Evolutionary conservation across 2,888 invertebrate genomes (phyloP).

Genomic region (Penaeus monodon): DNA sequence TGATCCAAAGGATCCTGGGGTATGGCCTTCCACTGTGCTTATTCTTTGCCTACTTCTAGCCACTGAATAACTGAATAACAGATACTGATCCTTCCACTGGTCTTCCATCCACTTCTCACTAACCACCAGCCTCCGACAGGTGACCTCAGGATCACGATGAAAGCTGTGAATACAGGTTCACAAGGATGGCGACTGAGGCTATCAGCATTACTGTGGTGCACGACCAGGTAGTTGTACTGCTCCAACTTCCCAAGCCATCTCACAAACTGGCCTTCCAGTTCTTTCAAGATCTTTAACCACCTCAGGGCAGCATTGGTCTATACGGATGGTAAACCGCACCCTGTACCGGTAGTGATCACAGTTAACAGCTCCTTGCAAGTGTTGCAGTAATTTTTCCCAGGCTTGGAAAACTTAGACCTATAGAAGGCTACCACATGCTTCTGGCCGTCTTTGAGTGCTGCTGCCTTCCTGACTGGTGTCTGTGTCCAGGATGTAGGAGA

Average conservation of each 20-base stretch:
- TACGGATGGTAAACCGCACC: not conserved
- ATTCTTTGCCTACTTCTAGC: not conserved
- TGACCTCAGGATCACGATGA: not conserved
- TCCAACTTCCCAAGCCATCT: conserved; percentile 15
- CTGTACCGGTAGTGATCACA: not conserved
- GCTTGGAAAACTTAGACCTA: no score
- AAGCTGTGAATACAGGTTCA: not conserved
- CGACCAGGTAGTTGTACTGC: not conserved
- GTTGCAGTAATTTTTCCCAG: no score
- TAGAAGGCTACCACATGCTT: no score
- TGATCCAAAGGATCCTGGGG: no score
- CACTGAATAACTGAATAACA: not conserved
- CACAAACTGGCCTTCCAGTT: conserved; percentile 20
- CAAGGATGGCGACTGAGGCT: conserved; percentile 18
- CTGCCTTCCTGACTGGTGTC: no score
- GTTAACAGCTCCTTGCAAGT: no score
- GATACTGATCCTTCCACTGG: not conserved
- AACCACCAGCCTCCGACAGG: not conserved
- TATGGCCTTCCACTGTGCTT: not conserved
- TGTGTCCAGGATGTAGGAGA: no score
- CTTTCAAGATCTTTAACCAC: conserved; percentile 25
- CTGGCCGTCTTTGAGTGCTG: not conserved
- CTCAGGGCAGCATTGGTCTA: conserved; percentile 48
- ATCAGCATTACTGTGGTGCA: conserved; percentile 19
- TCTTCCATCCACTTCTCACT: not conserved